Evolutionary conservation across 2,797 vertebrate genomes (phyloP).

Genomic region (Melanotaenia boesemani): DNA sequence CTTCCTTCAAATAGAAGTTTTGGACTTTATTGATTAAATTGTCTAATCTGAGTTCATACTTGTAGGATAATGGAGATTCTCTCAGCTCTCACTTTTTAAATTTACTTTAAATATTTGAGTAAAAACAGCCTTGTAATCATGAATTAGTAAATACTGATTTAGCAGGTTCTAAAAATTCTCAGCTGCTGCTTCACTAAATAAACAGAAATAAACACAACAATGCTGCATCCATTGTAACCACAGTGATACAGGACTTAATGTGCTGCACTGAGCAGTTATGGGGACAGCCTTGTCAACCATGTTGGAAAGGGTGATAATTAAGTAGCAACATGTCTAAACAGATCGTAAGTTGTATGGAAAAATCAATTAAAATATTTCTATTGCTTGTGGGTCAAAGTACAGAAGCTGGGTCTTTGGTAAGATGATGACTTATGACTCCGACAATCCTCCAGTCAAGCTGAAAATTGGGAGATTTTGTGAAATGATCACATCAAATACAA

Average conservation of each 20-base stretch:
- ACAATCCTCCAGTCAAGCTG: neutral
- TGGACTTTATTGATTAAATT: neutral
- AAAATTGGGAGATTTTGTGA: neutral
- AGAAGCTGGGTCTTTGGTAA: neutral
- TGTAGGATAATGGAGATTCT: neutral
- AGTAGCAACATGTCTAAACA: conserved; percentile 11
- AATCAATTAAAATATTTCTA: neutral
- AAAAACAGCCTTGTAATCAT: neutral
- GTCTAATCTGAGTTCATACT: neutral
- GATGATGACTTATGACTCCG: neutral
- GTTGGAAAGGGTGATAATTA: neutral
- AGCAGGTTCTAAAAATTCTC: neutral
- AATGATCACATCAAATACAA: neutral
- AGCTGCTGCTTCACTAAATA: neutral
- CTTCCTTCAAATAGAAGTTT: neutral
- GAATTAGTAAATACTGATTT: neutral
- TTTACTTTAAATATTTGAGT: neutral
- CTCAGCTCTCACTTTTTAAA: neutral
- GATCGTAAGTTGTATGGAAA: neutral
- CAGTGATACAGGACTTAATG: conserved; percentile 4
- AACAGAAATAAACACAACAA: neutral
- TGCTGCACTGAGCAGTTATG: neutral
- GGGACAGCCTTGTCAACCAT: neutral
- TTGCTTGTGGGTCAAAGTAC: neutral
- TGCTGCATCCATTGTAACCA: neutral